Base-by-base conservation (phyloP, 2,888 invertebrate genomes). In the Melolontha melolontha region DNA sequence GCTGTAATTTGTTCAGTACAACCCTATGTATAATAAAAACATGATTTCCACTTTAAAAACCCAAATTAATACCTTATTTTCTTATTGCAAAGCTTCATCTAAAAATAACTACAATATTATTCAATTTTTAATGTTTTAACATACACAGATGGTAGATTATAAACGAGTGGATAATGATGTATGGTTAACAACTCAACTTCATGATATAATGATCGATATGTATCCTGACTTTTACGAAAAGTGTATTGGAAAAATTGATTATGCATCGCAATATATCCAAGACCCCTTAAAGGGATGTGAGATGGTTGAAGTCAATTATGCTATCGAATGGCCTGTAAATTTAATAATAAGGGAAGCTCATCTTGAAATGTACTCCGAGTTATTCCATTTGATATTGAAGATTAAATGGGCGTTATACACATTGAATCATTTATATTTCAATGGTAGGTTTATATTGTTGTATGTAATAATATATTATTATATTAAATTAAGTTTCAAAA, bases 341-440 rank as follows among this genome's bases (percentile, higher is more conserved):
- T 77, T 82, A n/a, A 77, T 83, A 7, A 79, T 83, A 29, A 74
- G 72, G 4, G 66, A 72, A 1, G 70, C 75, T n/a, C 80, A 82
- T 42, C 74, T 81, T 62, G 69, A 69, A 8, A 72, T 78, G 70
- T 83, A 83, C 63, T 74, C 76, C 55, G 77, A 79, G 8, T 66
- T 82, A n/a, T 83, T 83, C 70, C 75, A 77, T 49, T 79, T 83
- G 66, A 75, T 83, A 7, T 69, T 83, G 71, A 80, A 79, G 64
- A 70, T 83, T 1, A 83, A 83, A 71, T 83, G 83, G 83, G 82
- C 80, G 1, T 64, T 83, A 16, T 78, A 81, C 59, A 80, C 80
- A 1, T 71, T 82, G 27, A 82, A 81, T 71, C 77, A 78, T 66
- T 68, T 83, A 34, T 72, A 69, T 34, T 81, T 82, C 67, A 73